Evolutionary conservation across 2,113 vertebrate species (phyloP).

Genomic region (Hemibagrus wyckioides): DNA sequence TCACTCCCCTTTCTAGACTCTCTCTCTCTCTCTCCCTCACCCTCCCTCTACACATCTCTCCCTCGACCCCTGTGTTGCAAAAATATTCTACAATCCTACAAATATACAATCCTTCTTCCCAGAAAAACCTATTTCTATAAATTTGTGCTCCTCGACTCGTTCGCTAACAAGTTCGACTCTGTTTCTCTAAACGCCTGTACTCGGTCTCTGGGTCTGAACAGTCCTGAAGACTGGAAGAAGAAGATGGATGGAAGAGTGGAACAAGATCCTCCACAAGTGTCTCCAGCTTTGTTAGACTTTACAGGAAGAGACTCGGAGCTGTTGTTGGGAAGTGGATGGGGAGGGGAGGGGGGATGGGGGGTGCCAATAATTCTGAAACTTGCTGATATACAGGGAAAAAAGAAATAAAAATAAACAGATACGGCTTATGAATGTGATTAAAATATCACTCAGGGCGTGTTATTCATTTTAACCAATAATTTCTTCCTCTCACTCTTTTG

Average conservation of each 20-base stretch:
- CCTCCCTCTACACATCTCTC: neutral
- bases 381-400: neutral
- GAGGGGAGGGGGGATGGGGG: too few relatives aligned
- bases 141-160: neutral
- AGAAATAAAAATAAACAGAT: neutral
- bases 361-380: neutral
- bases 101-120: too few relatives aligned
- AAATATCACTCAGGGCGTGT: neutral
- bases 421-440: neutral
- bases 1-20: neutral
- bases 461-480: neutral
- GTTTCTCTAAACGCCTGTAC: neutral
- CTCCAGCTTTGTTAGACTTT: neutral
- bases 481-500: too few relatives aligned
- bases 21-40: neutral
- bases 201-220: neutral
- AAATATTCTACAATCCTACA: neutral
- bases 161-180: neutral
- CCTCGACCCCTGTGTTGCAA: neutral
- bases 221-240: neutral
- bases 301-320: neutral
- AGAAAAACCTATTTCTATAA: neutral
- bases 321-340: neutral
- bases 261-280: neutral
- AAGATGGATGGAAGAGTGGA: neutral